phyloP scores from a whole-genome alignment of 2,113 vertebrate genomes.

The Campylomormyrus tamandua region DNA sequence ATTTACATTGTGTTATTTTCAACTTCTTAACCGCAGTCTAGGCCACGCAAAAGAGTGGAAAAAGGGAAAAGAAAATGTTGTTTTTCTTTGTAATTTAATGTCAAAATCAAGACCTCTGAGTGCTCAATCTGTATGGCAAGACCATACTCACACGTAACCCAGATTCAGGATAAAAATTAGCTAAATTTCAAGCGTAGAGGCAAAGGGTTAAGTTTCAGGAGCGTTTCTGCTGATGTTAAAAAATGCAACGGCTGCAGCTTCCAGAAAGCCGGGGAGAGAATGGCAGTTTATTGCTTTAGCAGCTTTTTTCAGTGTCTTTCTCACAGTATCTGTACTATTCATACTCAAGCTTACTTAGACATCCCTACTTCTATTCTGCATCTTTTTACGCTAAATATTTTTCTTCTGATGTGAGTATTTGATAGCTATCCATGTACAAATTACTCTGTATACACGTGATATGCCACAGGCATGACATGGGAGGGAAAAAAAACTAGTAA shows the following conservation, averaged over 20 bases:
- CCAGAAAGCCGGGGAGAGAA: neutral
- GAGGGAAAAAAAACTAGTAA: neutral
- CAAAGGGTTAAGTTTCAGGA: neutral
- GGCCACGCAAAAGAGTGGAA: neutral
- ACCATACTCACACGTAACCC: neutral
- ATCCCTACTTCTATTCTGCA: neutral
- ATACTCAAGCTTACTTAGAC: neutral
- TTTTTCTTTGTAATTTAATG: conserved; percentile 5
- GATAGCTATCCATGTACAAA: neutral
- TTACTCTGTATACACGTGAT: neutral
- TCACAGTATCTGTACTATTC: neutral
- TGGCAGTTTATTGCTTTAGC: neutral
- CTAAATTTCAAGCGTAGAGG: neutral
- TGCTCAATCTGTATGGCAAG: neutral
- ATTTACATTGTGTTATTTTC: conserved; percentile 38
- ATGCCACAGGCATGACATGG: neutral
- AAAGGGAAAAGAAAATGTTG: neutral
- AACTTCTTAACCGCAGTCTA: neutral
- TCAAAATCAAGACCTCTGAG: neutral
- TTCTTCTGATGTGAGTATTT: neutral
- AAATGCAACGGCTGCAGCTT: neutral
- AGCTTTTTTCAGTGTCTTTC: neutral
- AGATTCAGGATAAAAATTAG: neutral
- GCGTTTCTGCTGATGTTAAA: neutral
- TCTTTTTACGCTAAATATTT: neutral